A percentile compares a stretch with the other conserved stretches of the same genome.
These are phyloP conservation scores for Drosophila littoralis DNA, from an alignment of 1,140 invertebrate species.

Conservation along the genomic window DNA sequence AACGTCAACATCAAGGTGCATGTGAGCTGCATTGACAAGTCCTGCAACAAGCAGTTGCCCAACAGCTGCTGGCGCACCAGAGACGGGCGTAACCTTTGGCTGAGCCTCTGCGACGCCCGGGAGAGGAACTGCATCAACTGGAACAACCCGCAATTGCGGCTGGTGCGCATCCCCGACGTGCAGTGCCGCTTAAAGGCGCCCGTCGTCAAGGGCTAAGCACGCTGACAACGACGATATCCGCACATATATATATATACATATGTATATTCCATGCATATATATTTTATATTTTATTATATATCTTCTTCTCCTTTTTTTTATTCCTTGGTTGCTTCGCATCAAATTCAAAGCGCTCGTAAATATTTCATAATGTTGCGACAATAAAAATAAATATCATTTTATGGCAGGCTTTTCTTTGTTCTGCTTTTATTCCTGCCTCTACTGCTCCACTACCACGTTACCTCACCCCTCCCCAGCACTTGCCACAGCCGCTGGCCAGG, in stretches of 20 bases:
- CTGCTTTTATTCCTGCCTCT: slow-evolving; percentile 14
- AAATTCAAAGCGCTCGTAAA: slow-evolving; percentile 73
- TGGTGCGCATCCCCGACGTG: slow-evolving; percentile 26
- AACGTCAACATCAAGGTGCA: slow-evolving; percentile 7
- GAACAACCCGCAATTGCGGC: slow-evolving; percentile 3
- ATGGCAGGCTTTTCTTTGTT: slow-evolving; percentile 67
- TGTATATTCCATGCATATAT: background rate
- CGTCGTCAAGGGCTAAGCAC: background rate
- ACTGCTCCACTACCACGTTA: slow-evolving; percentile 14
- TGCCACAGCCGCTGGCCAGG: background rate
- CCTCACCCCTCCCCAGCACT: background rate
- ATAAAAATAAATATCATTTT: slow-evolving; percentile 82
- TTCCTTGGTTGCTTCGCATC: slow-evolving; percentile 8
- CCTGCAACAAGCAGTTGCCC: slow-evolving; percentile 27
- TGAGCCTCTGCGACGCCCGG: slow-evolving; percentile 37
- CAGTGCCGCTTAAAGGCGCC: slow-evolving; percentile 17
- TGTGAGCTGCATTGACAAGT: slow-evolving; percentile 23
- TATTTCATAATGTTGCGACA: slow-evolving; percentile 78
- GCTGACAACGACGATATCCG: background rate
- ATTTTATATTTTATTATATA: slow-evolving; percentile 7
- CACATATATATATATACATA: background rate
- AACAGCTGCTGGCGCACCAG: slow-evolving; percentile 48
- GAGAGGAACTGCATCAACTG: slow-evolving; percentile 39
- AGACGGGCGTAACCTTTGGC: slow-evolving; percentile 24
- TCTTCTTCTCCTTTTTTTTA: background rate